These are phyloP conservation scores for Vimba vimba DNA, from an alignment of 2,113 vertebrate genomes.

Conservation along the genomic window DNA sequence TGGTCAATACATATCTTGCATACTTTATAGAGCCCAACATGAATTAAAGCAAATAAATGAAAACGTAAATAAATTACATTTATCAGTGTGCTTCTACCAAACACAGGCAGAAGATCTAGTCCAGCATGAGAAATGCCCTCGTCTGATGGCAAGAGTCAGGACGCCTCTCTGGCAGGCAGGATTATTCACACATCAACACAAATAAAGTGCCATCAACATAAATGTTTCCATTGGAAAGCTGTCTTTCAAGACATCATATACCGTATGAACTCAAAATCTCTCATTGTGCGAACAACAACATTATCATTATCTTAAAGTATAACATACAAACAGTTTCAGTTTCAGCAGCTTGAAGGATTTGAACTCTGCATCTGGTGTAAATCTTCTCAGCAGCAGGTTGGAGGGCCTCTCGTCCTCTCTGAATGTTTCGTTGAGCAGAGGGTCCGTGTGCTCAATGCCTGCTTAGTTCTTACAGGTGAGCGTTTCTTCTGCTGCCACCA, in stretches of 20 bases:
- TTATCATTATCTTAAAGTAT: constrained; percentile 56
- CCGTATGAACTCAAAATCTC: neutral
- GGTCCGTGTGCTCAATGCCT: neutral
- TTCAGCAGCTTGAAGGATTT: constrained; percentile 33
- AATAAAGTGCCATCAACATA: constrained; percentile 36
- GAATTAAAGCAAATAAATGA: neutral
- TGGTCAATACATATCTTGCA: constrained; percentile 34
- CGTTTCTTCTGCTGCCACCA: constrained; percentile 83
- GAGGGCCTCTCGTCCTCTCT: constrained; percentile 36
- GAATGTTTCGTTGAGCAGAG: neutral
- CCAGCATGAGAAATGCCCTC: neutral
- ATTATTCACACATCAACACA: neutral
- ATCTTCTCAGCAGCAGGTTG: constrained; percentile 59
- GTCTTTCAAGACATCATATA: neutral
- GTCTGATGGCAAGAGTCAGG: neutral
- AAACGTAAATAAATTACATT: neutral
- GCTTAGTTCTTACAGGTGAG: constrained; percentile 53
- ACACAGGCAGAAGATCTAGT: neutral
- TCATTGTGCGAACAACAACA: constrained; percentile 22
- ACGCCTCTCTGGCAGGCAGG: neutral
- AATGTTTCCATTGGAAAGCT: neutral
- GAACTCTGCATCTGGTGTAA: constrained; percentile 42
- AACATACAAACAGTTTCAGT: constrained; percentile 43
- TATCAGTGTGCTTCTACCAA: constrained; percentile 24
- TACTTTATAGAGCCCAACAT: neutral